Conservation (phyloP, 2,888 invertebrate species). For the Chrysotoxum bicinctum region DNA sequence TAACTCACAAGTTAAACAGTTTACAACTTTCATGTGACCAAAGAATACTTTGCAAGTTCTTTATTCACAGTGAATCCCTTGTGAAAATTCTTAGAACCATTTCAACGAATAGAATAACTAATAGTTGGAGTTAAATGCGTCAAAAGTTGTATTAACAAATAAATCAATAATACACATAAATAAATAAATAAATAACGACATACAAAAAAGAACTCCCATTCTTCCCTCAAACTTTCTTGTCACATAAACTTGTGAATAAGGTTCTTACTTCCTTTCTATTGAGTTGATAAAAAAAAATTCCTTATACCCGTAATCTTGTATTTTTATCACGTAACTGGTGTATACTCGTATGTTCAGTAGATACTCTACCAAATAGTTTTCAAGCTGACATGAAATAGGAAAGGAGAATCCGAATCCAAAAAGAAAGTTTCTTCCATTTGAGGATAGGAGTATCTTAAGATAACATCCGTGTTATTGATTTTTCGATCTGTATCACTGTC, state of each 20-base stretch:
- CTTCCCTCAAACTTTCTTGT: not conserved
- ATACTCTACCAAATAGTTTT: slow-evolving; percentile 15
- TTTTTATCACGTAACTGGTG: slow-evolving; percentile 8
- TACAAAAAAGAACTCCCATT: not conserved
- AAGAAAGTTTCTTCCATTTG: not conserved
- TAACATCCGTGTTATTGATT: slow-evolving; percentile 38
- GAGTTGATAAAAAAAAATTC: not conserved
- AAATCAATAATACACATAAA: slow-evolving; percentile 1
- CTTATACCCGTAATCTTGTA: not conserved
- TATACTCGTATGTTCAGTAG: not conserved
- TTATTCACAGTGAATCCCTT: not conserved
- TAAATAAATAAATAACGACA: slow-evolving; percentile 9
- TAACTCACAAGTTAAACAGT: too few relatives aligned
- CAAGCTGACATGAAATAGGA: slow-evolving; percentile 23
- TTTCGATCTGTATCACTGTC: not conserved
- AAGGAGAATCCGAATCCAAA: not conserved
- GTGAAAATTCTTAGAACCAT: not conserved
- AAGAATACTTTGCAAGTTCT: not conserved
- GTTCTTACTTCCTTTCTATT: slow-evolving; percentile 4
- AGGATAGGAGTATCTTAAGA: slow-evolving; percentile 4
- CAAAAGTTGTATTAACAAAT: not conserved
- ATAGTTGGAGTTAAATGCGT: not conserved
- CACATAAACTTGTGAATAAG: slow-evolving; percentile 5
- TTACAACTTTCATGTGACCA: not conserved
- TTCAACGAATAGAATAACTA: not conserved